Percentiles rank a stretch among this genome's conserved stretches.
phyloP scores from a whole-genome alignment of 2,113 vertebrate genomes.

The Gnathonemus echidnorhynchus region DNA sequence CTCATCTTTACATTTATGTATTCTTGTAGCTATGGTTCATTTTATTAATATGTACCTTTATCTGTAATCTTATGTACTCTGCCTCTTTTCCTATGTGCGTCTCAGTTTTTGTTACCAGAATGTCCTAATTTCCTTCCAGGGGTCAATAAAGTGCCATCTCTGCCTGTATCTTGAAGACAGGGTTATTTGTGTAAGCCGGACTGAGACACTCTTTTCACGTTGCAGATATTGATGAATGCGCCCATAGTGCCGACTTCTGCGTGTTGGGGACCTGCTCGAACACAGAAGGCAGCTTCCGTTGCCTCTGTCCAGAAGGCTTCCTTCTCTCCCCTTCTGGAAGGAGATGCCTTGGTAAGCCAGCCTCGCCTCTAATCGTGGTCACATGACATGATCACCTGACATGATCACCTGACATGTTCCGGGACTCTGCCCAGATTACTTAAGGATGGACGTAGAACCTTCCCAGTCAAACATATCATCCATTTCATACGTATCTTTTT shows the following conservation, averaged over 20 bases:
- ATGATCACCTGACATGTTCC: background rate
- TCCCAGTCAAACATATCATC: background rate
- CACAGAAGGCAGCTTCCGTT: conserved; percentile 85
- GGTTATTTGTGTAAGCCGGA: background rate
- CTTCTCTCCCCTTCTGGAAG: conserved; percentile 79
- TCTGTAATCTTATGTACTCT: background rate
- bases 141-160: background rate
- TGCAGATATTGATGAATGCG: conserved; percentile 90
- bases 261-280: conserved; percentile 85
- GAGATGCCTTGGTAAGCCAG: conserved; percentile 82
- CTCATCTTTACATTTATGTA: background rate
- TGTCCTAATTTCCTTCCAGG: background rate
- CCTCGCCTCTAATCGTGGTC: background rate
- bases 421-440: background rate
- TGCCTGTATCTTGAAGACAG: background rate
- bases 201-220: background rate
- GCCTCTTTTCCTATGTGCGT: background rate
- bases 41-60: background rate
- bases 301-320: conserved; percentile 84
- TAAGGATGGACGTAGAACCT: background rate
- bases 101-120: background rate
- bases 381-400: background rate
- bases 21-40: background rate
- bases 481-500: background rate
- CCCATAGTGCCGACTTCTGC: conserved; percentile 79